Percentiles rank a stretch among this genome's conserved stretches.
Evolutionary conservation across 2,888 invertebrate genomes (phyloP).

Genomic region (Drosophila bunnanda): DNA sequence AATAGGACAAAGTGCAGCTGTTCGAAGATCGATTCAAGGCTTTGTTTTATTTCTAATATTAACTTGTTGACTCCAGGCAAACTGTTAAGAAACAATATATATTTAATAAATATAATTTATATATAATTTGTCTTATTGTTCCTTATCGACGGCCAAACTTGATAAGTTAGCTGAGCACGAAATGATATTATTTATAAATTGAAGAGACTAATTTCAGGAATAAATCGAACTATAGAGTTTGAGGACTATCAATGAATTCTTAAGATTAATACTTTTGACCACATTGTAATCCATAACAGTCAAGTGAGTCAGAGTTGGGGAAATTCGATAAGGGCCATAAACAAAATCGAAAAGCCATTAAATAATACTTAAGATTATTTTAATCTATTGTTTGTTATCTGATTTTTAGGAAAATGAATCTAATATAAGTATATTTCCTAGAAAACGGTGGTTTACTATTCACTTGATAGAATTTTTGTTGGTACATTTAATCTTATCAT

Average conservation of each 20-base stretch:
- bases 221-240: background rate
- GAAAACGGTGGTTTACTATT: background rate
- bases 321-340: background rate
- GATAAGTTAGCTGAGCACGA: background rate
- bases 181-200: conserved; percentile 2
- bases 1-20: background rate
- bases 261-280: background rate
- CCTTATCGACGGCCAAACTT: background rate
- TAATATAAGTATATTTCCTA: background rate
- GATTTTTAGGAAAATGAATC: background rate
- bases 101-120: background rate
- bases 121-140: background rate
- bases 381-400: background rate
- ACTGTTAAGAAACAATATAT: background rate
- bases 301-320: background rate
- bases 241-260: background rate
- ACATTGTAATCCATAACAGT: background rate
- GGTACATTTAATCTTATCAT: background rate
- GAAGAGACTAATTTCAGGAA: background rate
- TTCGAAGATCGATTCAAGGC: background rate
- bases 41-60: no score
- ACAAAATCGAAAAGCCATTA: conserved; percentile 2
- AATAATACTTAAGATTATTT: conserved; percentile 3
- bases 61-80: background rate
- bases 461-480: no score